Evolutionary conservation across 2,113 vertebrate genomes (phyloP).

Genomic region (Alouatta palliata): DNA sequence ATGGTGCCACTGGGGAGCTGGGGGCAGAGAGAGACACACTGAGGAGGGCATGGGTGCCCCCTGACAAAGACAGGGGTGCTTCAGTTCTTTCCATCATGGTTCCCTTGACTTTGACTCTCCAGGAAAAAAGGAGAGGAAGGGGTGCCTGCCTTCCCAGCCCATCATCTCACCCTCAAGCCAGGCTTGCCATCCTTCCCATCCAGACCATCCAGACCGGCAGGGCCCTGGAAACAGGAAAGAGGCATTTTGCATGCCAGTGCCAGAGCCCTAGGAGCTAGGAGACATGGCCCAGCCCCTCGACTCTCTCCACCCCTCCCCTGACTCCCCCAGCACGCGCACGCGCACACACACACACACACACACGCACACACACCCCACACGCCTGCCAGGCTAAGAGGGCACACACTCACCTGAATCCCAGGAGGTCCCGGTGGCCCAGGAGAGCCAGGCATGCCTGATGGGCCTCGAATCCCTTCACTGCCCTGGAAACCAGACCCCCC

Average conservation of each 20-base stretch:
- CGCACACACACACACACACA: fast-evolving
- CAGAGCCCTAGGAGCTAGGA: fast-evolving
- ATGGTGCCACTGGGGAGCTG: background rate
- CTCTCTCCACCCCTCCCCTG: background rate
- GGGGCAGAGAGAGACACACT: background rate
- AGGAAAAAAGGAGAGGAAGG: background rate
- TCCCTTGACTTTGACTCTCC: background rate
- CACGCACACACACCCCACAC: fast-evolving
- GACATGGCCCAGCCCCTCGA: too few relatives aligned
- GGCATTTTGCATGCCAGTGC: background rate
- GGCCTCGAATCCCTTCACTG: conserved; percentile 88
- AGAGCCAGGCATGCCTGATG: conserved; percentile 87
- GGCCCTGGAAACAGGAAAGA: conserved; percentile 85
- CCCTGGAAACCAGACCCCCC: conserved; percentile 84
- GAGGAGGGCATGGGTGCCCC: background rate
- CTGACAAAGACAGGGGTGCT: background rate
- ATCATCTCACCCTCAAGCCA: conserved; percentile 87
- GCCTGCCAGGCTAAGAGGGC: fast-evolving
- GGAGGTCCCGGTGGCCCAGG: conserved; percentile 90
- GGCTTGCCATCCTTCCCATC: conserved; percentile 96
- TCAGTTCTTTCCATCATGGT: background rate
- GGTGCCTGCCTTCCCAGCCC: fast-evolving
- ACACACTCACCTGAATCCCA: conserved; percentile 85
- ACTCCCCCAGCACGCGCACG: background rate
- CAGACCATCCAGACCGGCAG: conserved; percentile 92